phyloP scores from a whole-genome alignment of 2,113 vertebrate species.

The Cyprinodon variegatus region DNA sequence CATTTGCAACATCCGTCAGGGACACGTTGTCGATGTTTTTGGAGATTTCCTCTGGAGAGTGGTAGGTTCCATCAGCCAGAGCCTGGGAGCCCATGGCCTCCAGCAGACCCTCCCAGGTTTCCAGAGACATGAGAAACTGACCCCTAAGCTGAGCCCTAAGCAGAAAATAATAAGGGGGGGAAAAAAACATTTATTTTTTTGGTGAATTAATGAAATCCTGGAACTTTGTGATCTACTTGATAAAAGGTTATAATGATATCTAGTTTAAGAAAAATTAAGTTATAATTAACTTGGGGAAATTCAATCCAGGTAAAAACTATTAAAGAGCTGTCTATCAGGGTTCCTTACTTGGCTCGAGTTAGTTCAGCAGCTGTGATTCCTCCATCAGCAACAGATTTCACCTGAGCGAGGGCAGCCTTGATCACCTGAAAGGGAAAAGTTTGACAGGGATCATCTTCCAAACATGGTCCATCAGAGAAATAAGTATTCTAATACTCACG shows the following conservation, averaged over 20 bases:
- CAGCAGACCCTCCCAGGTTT: slow-evolving; percentile 86
- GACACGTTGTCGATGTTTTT: slow-evolving; percentile 88
- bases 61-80: slow-evolving; percentile 81
- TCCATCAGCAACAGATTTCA: slow-evolving; percentile 87
- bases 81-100: slow-evolving; percentile 88
- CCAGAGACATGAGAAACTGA: slow-evolving; percentile 88
- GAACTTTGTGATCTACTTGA: too few relatives aligned
- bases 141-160: slow-evolving; percentile 88
- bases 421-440: slow-evolving; percentile 82
- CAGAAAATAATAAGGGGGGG: background rate
- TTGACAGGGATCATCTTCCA: background rate
- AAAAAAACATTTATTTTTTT: background rate
- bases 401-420: slow-evolving; percentile 86
- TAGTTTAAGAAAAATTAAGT: too few relatives aligned
- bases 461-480: background rate
- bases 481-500: slow-evolving; percentile 77
- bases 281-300: too few relatives aligned
- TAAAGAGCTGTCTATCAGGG: background rate
- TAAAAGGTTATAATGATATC: too few relatives aligned
- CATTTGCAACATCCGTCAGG: slow-evolving; percentile 85
- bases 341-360: slow-evolving; percentile 89
- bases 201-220: too few relatives aligned
- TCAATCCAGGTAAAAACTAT: too few relatives aligned
- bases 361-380: slow-evolving; percentile 84
- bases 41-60: slow-evolving; percentile 76